Evolutionary conservation across 2,797 vertebrate genomes (phyloP), one percentile per base, ranked within the genome.

Genomic region (Aplochiton taeniatus): DNA sequence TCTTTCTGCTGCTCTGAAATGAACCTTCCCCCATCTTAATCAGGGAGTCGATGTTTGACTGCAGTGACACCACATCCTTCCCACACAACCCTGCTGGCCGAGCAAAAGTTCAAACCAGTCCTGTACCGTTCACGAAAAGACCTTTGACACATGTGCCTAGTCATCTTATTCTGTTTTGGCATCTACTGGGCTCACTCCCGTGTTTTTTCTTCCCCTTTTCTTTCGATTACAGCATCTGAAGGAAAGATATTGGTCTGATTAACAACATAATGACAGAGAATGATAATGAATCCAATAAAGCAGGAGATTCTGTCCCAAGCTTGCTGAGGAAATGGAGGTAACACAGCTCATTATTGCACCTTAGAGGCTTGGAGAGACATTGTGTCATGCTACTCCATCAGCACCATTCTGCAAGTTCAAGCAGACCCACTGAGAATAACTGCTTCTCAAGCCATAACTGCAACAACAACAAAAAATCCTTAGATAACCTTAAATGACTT

Each of bases 31-130:
- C 63, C 64, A 68, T 80, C 74, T 75, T 60, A 69, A 69, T 58
- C 63, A 61, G 14, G 68, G 62, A 75, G 56, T 66, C 68, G 51
- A 80, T 61, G 69, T 76, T 75, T 18, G 60, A 69, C 63, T 45
- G 72, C 81, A 77, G 80, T 82, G 80, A 78, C 71, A 76, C 71
- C 73, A 84, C 79, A 77, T 88, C 85, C 86, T 81, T 73, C 63
- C 72, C 62, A 56, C 54, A 56, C 42, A 73, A 75, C 81, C 61
- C 64, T 83, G 81, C 85, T 82, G 86, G 82, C 71, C 8, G 11
- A 52, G 67, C 61, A n/a, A n/a, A 16, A 51, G 50, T 51, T 54
- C 66, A 66, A 31, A 77, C 59, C 13, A 66, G 65, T 63, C 70
- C 43, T 61, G 65, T 79, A 61, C 16, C 18, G 9, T 4, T 72